Conservation (phyloP, 2,113 vertebrate genomes). For the cat (Felis catus) region F.catus_Fca126_mat1.0 CM031427.1:9703501-9704000, state of each 20-base stretch:
- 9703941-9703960: neutral
- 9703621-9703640: neutral
- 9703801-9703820: neutral
- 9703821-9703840: neutral
- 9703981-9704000: neutral
- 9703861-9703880: neutral
- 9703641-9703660: neutral
- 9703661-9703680: neutral
- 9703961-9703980: neutral
- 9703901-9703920: neutral
- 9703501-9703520: neutral
- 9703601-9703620: neutral
- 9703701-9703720: neutral
- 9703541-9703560: neutral
- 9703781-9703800: neutral
- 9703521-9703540: conserved; percentile 2
- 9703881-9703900: neutral
- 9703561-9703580: neutral
- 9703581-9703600: neutral
- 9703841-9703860: neutral
- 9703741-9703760: neutral
- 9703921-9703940: neutral
- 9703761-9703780: neutral
- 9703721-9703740: conserved; percentile 10
- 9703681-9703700: neutral